Conservation (phyloP, 2,113 vertebrate species). For the Callionymus lyra region DNA sequence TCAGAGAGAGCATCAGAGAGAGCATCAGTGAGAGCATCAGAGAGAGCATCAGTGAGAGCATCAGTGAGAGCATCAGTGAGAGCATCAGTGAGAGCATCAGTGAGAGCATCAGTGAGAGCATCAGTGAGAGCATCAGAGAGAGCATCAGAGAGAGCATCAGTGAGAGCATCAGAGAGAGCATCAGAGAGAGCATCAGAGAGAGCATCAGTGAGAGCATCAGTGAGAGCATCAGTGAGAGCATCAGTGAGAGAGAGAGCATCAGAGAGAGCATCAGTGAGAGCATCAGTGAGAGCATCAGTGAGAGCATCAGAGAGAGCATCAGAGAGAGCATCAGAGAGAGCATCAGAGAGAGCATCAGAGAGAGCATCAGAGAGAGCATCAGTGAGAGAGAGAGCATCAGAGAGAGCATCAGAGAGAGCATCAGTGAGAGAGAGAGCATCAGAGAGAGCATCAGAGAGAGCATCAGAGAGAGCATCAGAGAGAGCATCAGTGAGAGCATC, state of each 20-base stretch:
- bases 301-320: slow-evolving; percentile 2
- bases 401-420: neutral
- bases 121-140: slow-evolving; percentile 2
- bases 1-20: slow-evolving; percentile 4
- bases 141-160: neutral
- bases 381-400: slow-evolving; percentile 9
- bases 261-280: neutral
- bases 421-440: slow-evolving; percentile 10
- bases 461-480: slow-evolving; percentile 8
- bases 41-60: slow-evolving; percentile 4
- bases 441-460: neutral
- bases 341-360: neutral
- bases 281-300: slow-evolving; percentile 8
- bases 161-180: slow-evolving; percentile 4
- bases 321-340: slow-evolving; percentile 3
- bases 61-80: slow-evolving; percentile 3
- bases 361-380: slow-evolving; percentile 1
- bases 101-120: slow-evolving; percentile 1
- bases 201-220: too few species aligned
- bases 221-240: slow-evolving; percentile 4
- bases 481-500: too few species aligned
- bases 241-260: slow-evolving; percentile 7
- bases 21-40: too few species aligned
- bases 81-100: slow-evolving; percentile 4
- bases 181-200: slow-evolving; percentile 4